Percentiles rank a stretch among this genome's conserved stretches.
Evolutionary conservation across 2,797 vertebrate genomes (phyloP).

Genomic region (Tolypeutes matacus): DNA sequence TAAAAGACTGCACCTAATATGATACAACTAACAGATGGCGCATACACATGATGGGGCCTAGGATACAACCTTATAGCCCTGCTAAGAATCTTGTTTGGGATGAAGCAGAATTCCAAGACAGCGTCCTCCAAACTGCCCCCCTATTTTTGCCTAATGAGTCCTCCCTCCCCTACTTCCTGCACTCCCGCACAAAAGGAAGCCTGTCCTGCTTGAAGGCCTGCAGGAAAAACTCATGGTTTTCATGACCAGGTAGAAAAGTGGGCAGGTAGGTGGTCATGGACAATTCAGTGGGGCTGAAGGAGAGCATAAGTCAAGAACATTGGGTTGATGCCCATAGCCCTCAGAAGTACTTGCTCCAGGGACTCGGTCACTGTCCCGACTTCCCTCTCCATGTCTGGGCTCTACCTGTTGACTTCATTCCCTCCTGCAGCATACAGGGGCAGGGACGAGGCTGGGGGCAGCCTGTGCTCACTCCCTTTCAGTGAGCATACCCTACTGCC

Average conservation of each 20-base stretch:
- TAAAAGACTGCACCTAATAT: background rate
- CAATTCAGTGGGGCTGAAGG: background rate
- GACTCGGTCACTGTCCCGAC: background rate
- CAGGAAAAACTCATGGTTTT: background rate
- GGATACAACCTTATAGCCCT: background rate
- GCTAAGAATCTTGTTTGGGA: background rate
- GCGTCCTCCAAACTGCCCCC: background rate
- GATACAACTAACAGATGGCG: background rate
- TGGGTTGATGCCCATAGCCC: background rate
- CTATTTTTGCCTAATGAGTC: background rate
- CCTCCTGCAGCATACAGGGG: fast-evolving
- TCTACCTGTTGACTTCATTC: background rate
- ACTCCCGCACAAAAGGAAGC: background rate
- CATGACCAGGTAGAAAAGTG: background rate
- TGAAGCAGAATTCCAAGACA: background rate
- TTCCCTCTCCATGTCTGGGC: background rate
- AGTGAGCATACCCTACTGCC: background rate
- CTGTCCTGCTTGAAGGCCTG: background rate
- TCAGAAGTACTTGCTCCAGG: fast-evolving
- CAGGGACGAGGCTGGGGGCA: background rate
- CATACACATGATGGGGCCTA: fast-evolving
- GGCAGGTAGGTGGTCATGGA: fast-evolving
- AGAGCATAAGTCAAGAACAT: background rate
- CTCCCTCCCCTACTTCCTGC: too few species aligned
- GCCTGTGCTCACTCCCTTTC: background rate